Percentiles rank a stretch among this genome's conserved stretches.
These are phyloP conservation scores for Oceanodroma tethys DNA, from an alignment of 2,113 vertebrate genomes.

Conservation along the genomic window DNA sequence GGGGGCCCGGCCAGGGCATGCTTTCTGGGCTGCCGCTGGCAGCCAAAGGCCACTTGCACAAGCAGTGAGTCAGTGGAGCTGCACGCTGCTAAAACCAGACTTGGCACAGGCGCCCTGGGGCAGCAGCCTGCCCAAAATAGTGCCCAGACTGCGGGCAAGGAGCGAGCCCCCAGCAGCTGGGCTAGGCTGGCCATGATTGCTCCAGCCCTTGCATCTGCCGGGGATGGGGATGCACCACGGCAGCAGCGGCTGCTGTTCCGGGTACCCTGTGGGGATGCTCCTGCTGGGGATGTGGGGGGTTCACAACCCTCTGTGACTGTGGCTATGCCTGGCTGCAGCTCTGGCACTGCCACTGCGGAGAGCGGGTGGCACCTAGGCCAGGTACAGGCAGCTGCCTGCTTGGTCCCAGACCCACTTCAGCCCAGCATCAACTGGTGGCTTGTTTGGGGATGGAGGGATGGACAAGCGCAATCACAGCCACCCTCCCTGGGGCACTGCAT, in stretches of 20 bases:
- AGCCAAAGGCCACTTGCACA: slow-evolving; percentile 73
- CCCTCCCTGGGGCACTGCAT: not conserved
- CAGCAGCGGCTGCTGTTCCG: not conserved
- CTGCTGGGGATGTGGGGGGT: not conserved
- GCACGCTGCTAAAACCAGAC: slow-evolving; percentile 73
- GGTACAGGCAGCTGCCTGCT: not conserved
- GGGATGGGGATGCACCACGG: rapidly evolving
- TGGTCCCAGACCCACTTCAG: not conserved
- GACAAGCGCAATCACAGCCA: not conserved
- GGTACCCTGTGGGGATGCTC: not conserved
- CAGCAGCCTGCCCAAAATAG: slow-evolving; percentile 64
- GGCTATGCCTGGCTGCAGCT: not conserved
- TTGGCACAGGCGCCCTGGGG: slow-evolving; percentile 7
- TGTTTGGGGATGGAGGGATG: not conserved
- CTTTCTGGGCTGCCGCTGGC: slow-evolving; percentile 32
- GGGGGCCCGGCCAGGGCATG: slow-evolving; percentile 24
- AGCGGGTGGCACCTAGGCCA: not conserved
- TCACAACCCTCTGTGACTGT: not conserved
- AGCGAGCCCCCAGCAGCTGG: not conserved
- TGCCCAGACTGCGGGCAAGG: slow-evolving; percentile 55
- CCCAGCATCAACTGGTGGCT: not conserved
- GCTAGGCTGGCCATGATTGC: not conserved
- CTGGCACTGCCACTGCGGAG: not conserved
- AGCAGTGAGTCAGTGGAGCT: slow-evolving; percentile 74
- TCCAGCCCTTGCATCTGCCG: not conserved